A percentile compares a stretch with the other conserved stretches of the same genome.
phyloP scores from a whole-genome alignment of 2,113 vertebrate species.

The Oryzias celebensis region DNA sequence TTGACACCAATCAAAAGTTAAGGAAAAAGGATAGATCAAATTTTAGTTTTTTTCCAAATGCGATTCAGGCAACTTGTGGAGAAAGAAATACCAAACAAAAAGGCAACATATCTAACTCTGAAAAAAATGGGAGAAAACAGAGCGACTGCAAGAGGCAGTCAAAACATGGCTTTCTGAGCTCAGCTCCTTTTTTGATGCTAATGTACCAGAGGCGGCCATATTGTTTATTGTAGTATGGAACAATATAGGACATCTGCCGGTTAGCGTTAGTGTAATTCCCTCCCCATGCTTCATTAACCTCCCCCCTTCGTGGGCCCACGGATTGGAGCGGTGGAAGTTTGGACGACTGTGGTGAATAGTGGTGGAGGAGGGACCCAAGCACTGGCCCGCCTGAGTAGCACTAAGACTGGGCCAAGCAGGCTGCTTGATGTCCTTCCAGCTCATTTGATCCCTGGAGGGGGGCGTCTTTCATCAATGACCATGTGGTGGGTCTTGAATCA shows the following conservation, averaged over 20 bases:
- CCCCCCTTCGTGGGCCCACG: constrained; percentile 83
- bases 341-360: constrained; percentile 40
- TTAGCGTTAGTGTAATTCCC: constrained; percentile 84
- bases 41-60: constrained; percentile 36
- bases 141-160: constrained; percentile 63
- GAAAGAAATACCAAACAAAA: constrained; percentile 45
- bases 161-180: constrained; percentile 78
- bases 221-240: constrained; percentile 81
- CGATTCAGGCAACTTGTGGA: constrained; percentile 20
- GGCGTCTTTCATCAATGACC: constrained; percentile 88
- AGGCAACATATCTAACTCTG: constrained; percentile 52
- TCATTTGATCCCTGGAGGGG: constrained; percentile 85
- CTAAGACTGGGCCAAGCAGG: constrained; percentile 72
- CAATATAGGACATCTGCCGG: constrained; percentile 83
- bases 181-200: constrained; percentile 79
- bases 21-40: constrained; percentile 12
- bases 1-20: neutral
- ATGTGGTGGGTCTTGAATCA: constrained; percentile 81
- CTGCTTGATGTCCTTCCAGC: constrained; percentile 92
- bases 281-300: constrained; percentile 88
- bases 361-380: constrained; percentile 62
- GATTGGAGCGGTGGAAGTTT: constrained; percentile 78
- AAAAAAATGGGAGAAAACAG: constrained; percentile 47
- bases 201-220: constrained; percentile 78
- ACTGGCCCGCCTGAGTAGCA: constrained; percentile 76